Evolutionary conservation across 2,113 vertebrate species (phyloP).

Genomic region (Hiodon tergisus): DNA sequence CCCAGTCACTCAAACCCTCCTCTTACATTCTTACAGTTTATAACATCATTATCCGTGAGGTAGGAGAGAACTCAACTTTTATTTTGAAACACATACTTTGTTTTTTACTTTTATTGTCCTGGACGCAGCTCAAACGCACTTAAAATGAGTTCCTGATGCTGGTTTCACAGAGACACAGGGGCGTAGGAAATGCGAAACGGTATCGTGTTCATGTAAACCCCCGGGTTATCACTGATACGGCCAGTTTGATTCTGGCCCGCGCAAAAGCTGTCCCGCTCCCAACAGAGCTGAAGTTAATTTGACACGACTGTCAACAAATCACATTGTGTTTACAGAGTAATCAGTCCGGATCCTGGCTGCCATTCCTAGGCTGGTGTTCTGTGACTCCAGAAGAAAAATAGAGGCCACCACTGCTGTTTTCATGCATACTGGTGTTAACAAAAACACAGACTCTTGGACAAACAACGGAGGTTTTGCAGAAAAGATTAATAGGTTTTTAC

Average conservation of each 20-base stretch:
- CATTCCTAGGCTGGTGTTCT: slow-evolving; percentile 54
- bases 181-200: not conserved
- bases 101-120: no score
- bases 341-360: slow-evolving; percentile 61
- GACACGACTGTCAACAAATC: slow-evolving; percentile 72
- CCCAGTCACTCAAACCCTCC: no score
- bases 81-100: no score
- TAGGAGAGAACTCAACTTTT: no score
- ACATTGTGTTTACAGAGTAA: slow-evolving; percentile 72
- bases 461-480: not conserved
- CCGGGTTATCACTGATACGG: no score
- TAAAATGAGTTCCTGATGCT: slow-evolving; percentile 36
- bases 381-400: slow-evolving; percentile 35
- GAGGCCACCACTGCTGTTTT: not conserved
- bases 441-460: not conserved
- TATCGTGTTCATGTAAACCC: slow-evolving; percentile 2
- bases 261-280: no score
- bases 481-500: not conserved
- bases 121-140: no score
- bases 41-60: no score
- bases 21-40: no score
- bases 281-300: slow-evolving; percentile 68
- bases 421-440: not conserved
- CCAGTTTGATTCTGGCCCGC: no score
- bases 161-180: slow-evolving; percentile 32